A percentile compares a stretch with the other conserved stretches of the same genome.
These are phyloP conservation scores for Drosophila carrolli DNA, from an alignment of 1,140 invertebrate genomes.

Conservation along the genomic window DNA sequence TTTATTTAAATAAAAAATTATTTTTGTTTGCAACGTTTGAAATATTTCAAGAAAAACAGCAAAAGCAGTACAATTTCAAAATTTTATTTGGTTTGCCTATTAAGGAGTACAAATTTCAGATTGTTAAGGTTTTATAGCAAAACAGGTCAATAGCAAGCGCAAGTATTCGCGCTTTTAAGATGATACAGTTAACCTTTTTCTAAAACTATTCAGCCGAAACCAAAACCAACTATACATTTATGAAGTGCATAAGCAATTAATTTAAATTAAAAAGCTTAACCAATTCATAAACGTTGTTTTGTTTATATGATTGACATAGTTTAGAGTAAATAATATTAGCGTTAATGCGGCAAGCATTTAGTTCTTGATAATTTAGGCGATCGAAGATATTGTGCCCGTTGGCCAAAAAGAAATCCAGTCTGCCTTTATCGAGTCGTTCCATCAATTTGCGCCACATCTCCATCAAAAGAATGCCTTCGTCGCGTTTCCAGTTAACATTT, in stretches of 20 bases:
- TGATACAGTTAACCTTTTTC: too few relatives aligned
- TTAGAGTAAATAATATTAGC: neutral
- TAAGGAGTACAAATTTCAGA: too few relatives aligned
- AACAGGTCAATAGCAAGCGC: too few relatives aligned
- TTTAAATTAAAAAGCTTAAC: neutral
- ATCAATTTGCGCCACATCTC: conserved; percentile 29
- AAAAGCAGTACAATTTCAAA: too few relatives aligned
- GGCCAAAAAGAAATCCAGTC: conserved; percentile 18
- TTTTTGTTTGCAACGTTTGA: too few relatives aligned
- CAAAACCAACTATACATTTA: neutral
- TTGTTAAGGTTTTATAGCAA: too few relatives aligned
- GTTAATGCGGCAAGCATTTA: neutral
- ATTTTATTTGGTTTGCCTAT: too few relatives aligned
- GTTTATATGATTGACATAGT: neutral
- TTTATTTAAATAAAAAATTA: too few relatives aligned
- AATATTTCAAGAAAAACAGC: too few relatives aligned
- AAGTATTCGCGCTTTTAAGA: too few relatives aligned
- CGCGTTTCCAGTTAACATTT: neutral
- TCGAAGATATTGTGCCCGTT: conserved; percentile 29
- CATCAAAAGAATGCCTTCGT: conserved; percentile 6
- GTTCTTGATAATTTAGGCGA: conserved; percentile 7
- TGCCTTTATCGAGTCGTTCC: neutral
- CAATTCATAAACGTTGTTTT: neutral
- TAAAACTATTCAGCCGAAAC: too few relatives aligned
- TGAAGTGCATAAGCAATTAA: neutral